Evolutionary conservation across 2,888 invertebrate genomes (phyloP), one percentile per base, ranked within the genome.

Genomic region (Tachina grossa): DNA sequence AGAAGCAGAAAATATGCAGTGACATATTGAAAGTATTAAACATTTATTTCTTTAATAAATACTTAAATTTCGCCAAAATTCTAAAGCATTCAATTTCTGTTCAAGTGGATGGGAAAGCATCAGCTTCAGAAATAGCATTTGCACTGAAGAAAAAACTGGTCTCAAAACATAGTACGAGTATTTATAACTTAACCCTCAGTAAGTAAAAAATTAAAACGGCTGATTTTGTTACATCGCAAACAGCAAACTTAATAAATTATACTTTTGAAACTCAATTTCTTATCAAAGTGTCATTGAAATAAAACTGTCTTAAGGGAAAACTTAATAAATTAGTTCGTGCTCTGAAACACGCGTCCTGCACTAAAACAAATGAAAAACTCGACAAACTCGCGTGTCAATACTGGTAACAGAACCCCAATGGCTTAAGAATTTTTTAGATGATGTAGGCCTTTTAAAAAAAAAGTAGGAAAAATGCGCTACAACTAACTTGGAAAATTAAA

Each of bases 401-500:
- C 11, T 8, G 14, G 49, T 6, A 69, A 41, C 59, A 43, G 49
- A 80, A n/a, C 8, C 19, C 59, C 31, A 59, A 31, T n/a, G 31
- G 19, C 16, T 51, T 9, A 59, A 59, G 45, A 51, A 59, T 68
- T 19, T 41, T 74, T 31, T 9, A 49, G 51, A 49, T 59, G 49
- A 43, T 53, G 22, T 45, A 22, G 59, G 13, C 53, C 57, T 16
- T 31, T 31, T 3, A 4, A 31, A 31, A 31, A 31, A 31, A 4
- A 4, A 31, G 4, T 31, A 6, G 6, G 6, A 31, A 16, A 65
- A 55, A 49, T 49, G n/a, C 49, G 5, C 19, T 19, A 61, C 16
- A 55, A 57, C 76, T 87, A 87, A 87, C 87, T 82, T 83, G 86
- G 84, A 87, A 87, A 86, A 87, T 86, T 87, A 85, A 88, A 87